phyloP scores from a whole-genome alignment of 2,888 invertebrate species.

The Timema cristinae region DNA sequence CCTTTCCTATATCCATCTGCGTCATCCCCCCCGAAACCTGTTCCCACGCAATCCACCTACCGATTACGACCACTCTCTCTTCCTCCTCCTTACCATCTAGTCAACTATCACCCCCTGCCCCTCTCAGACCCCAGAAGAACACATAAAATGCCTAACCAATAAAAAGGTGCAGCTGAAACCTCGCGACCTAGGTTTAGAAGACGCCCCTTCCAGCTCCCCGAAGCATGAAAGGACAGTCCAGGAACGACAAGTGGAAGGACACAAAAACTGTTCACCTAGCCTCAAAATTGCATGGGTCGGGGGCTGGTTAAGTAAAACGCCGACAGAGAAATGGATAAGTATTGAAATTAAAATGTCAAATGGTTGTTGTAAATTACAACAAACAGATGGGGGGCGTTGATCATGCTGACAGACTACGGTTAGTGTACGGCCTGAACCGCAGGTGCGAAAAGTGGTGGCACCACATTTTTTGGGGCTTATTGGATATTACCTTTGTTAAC shows the following conservation, averaged over 20 bases:
- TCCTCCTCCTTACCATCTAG: no score
- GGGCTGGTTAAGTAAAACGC: background rate
- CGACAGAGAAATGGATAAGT: slow-evolving; percentile 21
- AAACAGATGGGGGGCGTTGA: slow-evolving; percentile 22
- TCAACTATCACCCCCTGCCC: no score
- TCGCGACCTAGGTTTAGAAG: no score
- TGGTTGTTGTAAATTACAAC: slow-evolving; percentile 11
- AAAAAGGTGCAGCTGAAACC: no score
- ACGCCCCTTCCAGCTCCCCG: no score
- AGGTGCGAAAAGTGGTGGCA: slow-evolving; percentile 20
- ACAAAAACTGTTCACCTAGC: slow-evolving; percentile 29
- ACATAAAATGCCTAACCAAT: no score
- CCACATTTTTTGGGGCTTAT: slow-evolving; percentile 13
- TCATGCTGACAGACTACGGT: slow-evolving; percentile 14
- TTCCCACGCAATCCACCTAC: no score
- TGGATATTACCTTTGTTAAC: slow-evolving; percentile 23
- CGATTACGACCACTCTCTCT: no score
- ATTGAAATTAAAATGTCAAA: slow-evolving; percentile 2
- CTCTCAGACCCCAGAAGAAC: no score
- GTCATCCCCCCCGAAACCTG: no score
- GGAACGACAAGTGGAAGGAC: slow-evolving; percentile 33
- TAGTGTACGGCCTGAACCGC: slow-evolving; percentile 7
- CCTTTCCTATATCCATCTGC: no score
- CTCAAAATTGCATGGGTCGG: slow-evolving; percentile 33
- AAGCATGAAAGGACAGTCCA: no score